These are phyloP conservation scores for Meteorus sp. DNA, from an alignment of 1,140 invertebrate species.

Conservation along the genomic window DNA sequence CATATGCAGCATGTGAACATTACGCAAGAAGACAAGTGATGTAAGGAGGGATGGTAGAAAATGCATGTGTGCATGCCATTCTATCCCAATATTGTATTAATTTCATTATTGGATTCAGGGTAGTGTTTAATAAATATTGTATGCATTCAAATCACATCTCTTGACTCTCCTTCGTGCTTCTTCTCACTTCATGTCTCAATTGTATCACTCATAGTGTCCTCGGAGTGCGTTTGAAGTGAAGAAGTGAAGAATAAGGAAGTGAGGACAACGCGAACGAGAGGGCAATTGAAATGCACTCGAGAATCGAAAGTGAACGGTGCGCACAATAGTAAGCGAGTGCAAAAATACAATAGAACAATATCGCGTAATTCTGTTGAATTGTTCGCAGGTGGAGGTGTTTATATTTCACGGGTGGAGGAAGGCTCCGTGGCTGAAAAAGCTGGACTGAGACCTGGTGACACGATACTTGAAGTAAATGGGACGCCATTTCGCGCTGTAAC, in stretches of 20 bases:
- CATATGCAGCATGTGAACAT: too few species aligned
- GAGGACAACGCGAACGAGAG: not conserved
- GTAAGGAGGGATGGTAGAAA: too few species aligned
- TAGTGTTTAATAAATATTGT: not conserved
- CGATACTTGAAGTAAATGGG: slow-evolving; percentile 86
- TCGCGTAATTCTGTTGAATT: slow-evolving; percentile 35
- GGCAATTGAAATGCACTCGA: not conserved
- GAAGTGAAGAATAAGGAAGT: not conserved
- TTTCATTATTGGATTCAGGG: too few species aligned
- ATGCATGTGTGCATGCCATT: too few species aligned
- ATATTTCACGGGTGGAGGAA: slow-evolving; percentile 85
- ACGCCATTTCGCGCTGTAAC: slow-evolving; percentile 84
- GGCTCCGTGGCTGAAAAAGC: slow-evolving; percentile 83
- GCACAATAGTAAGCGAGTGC: slow-evolving; percentile 11
- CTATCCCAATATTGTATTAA: not conserved
- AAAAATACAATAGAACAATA: slow-evolving; percentile 5
- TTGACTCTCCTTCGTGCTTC: not conserved
- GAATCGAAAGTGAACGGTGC: not conserved
- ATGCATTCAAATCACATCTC: not conserved
- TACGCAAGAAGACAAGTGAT: too few species aligned
- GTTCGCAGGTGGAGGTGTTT: slow-evolving; percentile 78
- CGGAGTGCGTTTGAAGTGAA: too few species aligned
- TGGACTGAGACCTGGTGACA: slow-evolving; percentile 83
- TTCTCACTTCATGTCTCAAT: not conserved
- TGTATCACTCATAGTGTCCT: too few species aligned